A percentile compares a stretch with the other conserved stretches of the same genome.
Conservation (phyloP, 2,113 vertebrate species). For the Hemiscyllium ocellatum region DNA sequence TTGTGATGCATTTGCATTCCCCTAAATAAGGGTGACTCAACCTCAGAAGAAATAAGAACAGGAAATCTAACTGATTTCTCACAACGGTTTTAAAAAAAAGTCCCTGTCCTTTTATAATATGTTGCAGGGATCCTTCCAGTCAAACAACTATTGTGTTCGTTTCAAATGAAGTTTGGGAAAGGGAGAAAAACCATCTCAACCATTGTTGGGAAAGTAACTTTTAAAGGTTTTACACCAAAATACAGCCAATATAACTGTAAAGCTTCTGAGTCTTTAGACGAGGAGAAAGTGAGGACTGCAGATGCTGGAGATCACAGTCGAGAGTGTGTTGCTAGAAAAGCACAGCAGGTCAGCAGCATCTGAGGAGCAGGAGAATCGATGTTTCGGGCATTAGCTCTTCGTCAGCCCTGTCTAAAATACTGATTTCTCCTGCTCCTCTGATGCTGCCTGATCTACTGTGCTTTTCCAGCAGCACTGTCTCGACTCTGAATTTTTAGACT, state of each 20-base stretch:
- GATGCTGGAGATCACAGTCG: too few species aligned
- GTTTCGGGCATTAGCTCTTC: too few species aligned
- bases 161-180: not conserved
- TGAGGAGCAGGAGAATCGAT: too few species aligned
- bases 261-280: not conserved
- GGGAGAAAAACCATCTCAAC: not conserved
- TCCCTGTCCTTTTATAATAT: not conserved
- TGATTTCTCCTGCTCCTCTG: too few species aligned
- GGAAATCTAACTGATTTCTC: not conserved
- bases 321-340: too few species aligned
- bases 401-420: too few species aligned
- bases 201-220: not conserved
- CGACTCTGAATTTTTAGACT: not conserved
- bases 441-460: too few species aligned
- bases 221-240: not conserved
- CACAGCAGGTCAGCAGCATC: too few species aligned
- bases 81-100: not conserved
- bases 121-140: not conserved
- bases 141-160: not conserved
- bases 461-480: too few species aligned
- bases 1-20: not conserved
- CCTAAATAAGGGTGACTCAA: not conserved
- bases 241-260: not conserved
- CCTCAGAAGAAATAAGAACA: not conserved
- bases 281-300: too few species aligned